These are phyloP conservation scores for Pogonognathellus flavescens DNA, from an alignment of 1,140 invertebrate species.

Conservation along the genomic window DNA sequence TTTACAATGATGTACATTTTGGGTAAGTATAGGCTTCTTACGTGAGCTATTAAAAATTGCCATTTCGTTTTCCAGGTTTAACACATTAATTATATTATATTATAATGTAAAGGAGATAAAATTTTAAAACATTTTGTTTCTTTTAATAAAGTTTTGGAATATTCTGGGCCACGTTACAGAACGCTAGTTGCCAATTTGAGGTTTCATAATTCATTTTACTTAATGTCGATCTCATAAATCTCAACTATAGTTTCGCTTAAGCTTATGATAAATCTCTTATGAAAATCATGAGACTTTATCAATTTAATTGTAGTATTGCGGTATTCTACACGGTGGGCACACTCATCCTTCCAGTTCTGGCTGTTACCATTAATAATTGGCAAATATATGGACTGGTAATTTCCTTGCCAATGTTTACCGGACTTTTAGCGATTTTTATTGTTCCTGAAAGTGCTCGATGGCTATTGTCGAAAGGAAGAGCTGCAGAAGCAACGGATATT, in stretches of 20 bases:
- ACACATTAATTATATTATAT: no score
- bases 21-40: conserved; percentile 79
- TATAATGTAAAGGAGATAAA: no score
- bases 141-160: conserved; percentile 81
- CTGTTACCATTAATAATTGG: conserved; percentile 76
- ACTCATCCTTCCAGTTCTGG: conserved; percentile 76
- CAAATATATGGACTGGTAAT: conserved; percentile 79
- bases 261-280: not conserved
- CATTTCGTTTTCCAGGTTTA: no score
- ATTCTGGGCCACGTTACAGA: conserved; percentile 87
- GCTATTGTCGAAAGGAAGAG: conserved; percentile 84
- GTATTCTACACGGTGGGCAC: conserved; percentile 87
- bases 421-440: conserved; percentile 79
- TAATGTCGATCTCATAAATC: no score
- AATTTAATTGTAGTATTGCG: conserved; percentile 74
- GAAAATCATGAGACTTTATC: not conserved
- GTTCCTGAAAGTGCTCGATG: conserved; percentile 88
- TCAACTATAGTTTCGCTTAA: no score
- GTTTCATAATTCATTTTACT: not conserved
- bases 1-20: conserved; percentile 95
- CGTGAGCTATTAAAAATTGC: no score
- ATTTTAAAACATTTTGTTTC: no score
- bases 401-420: conserved; percentile 80
- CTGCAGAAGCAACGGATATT: conserved; percentile 82
- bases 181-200: conserved; percentile 89